Conservation (phyloP, 1,140 invertebrate species). For the Triops cancriformis region DNA sequence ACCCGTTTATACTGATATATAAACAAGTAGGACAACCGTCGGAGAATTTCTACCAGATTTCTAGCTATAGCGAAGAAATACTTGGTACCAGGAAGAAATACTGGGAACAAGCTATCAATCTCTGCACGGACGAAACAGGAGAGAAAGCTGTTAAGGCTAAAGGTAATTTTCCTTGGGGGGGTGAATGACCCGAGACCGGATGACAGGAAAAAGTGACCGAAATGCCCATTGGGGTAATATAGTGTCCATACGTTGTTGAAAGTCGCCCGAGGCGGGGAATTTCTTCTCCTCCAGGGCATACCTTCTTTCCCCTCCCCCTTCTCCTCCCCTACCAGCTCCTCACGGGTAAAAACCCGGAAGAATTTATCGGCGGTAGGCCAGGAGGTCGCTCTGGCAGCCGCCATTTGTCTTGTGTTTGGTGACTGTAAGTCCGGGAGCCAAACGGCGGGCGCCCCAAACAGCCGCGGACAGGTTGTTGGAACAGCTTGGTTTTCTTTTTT, state of each 20-base stretch:
- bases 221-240: neutral
- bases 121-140: neutral
- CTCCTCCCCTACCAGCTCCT: too few relatives aligned
- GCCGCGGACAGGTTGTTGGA: constrained; percentile 7
- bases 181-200: neutral
- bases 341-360: neutral
- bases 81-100: too few relatives aligned
- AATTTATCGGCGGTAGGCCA: constrained; percentile 10
- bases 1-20: too few relatives aligned
- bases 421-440: neutral
- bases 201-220: neutral
- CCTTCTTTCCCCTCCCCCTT: too few relatives aligned
- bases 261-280: neutral
- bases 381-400: neutral
- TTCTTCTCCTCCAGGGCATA: too few relatives aligned
- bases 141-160: neutral
- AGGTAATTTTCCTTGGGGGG: neutral
- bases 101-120: neutral
- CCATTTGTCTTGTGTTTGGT: neutral
- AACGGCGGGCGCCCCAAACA: neutral
- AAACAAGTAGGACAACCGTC: too few relatives aligned
- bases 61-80: too few relatives aligned
- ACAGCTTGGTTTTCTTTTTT: neutral
- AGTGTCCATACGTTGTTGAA: neutral
- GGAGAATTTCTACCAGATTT: too few relatives aligned